phyloP scores from a whole-genome alignment of 2,888 invertebrate species.

The Pandemis heparana region DNA sequence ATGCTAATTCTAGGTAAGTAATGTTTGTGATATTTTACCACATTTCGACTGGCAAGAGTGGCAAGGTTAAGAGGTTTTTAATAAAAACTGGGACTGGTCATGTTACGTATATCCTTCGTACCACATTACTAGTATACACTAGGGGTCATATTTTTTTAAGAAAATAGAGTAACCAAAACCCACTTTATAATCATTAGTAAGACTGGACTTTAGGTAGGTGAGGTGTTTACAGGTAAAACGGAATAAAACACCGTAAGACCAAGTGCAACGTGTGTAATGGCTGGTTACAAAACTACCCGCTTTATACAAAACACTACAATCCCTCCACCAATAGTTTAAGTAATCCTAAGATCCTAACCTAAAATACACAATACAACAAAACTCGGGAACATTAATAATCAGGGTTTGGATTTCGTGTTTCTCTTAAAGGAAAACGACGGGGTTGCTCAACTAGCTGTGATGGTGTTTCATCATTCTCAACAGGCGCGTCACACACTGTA shows the following conservation, averaged over 20 bases:
- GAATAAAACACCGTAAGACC: not conserved
- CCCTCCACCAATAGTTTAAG: conserved; percentile 2
- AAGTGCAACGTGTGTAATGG: no score
- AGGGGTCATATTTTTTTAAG: no score
- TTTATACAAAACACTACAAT: conserved; percentile 2
- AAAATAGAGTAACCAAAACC: no score
- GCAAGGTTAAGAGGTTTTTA: no score
- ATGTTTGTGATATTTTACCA: no score
- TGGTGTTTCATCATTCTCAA: not conserved
- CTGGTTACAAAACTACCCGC: conserved; percentile 3
- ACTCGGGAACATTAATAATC: not conserved
- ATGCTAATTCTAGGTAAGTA: no score
- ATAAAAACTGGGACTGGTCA: no score
- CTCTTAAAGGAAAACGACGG: not conserved
- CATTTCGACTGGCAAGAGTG: no score
- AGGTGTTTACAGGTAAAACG: not conserved
- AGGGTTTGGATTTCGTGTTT: not conserved
- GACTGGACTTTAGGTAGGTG: no score
- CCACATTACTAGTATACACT: no score
- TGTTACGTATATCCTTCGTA: no score
- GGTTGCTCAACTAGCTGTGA: not conserved
- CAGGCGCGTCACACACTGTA: not conserved
- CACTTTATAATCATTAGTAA: no score
- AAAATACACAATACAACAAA: not conserved
- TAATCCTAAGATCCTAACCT: not conserved